Evolutionary conservation across 2,888 invertebrate genomes (phyloP), one percentile per base, ranked within the genome.

Genomic region (Caenorhabditis zanzibari): DNA sequence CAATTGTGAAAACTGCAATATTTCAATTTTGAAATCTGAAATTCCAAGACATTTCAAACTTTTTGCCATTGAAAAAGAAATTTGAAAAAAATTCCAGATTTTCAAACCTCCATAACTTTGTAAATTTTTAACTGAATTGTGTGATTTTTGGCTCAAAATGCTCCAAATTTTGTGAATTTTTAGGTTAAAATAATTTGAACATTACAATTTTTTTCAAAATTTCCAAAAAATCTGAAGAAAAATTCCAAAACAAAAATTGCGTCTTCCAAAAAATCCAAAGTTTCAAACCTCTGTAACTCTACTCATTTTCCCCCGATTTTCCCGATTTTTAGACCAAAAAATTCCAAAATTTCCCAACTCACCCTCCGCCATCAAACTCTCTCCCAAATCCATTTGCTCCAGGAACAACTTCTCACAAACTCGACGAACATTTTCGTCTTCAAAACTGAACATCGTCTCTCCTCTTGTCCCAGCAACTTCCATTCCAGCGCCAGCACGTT

Each of bases 331-430:
- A 19, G 2, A 22, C 9, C 35, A 10, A 19, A 32, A 49, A n/a
- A 19, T 19, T 19, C 19, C 7, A 35, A 38, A 54, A 35, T n/a
- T n/a, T n/a, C n/a, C n/a, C n/a, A n/a, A 6, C 35, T 47, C 26
- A 81, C 81, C 74, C 22, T 79, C 56, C 5, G 41, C 28, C 74
- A 82, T 54, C 6, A 38, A 44, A 16, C 38, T 52, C 38, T 82
- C 82, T 16, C 77, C 82, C 44, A 82, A 26, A 54, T 76, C 64
- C 74, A 82, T 74, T 26, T 82, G 61, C 58, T 79, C 69, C n/a
- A 41, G 9, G 63, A 82, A 82, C 19, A 82, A 35, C 26, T 63
- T 73, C 49, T 82, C 69, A 49, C 77, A 82, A 1, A 71, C 69
- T 6, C 24, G 19, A 19, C 75, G 56, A 0, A 82, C 74, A n/a